phyloP scores from a whole-genome alignment of 2,888 invertebrate genomes.

The Melanotus villosus region DNA sequence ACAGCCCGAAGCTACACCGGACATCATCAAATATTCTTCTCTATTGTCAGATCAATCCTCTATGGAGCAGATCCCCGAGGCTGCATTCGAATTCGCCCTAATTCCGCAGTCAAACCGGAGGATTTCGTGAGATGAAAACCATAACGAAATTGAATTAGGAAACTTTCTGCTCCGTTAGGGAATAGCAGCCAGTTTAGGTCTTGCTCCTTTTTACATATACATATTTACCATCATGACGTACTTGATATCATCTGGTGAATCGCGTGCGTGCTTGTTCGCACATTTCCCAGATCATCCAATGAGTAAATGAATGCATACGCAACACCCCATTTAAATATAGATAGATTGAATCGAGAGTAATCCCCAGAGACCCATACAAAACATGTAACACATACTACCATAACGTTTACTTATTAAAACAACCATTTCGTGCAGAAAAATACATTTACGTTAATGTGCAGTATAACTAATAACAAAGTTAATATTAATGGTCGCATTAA shows the following conservation, averaged over 20 bases:
- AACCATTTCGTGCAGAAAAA: not conserved
- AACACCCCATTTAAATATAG: conserved; percentile 36
- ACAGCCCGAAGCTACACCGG: conserved; percentile 36
- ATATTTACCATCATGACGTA: conserved; percentile 40
- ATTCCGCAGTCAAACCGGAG: conserved; percentile 55
- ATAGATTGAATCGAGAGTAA: conserved; percentile 28
- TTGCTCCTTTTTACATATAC: conserved; percentile 41
- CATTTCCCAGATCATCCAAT: conserved; percentile 34
- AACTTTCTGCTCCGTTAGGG: conserved; percentile 58
- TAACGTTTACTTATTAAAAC: not conserved
- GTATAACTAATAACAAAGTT: not conserved
- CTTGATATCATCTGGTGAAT: conserved; percentile 34
- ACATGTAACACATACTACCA: not conserved
- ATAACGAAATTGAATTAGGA: conserved; percentile 60
- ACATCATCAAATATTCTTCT: conserved; percentile 49
- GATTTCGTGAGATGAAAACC: conserved; percentile 60
- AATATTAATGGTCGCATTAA: not conserved
- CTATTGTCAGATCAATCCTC: conserved; percentile 56
- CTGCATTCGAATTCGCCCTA: conserved; percentile 53
- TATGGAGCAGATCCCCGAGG: conserved; percentile 46
- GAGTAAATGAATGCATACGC: conserved; percentile 35
- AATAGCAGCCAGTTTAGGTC: conserved; percentile 48
- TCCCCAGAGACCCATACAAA: not conserved
- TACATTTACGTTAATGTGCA: not conserved
- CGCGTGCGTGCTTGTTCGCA: conserved; percentile 33